These are phyloP conservation scores for Eristalis intricaria DNA, from an alignment of 2,888 invertebrate genomes.

Conservation along the genomic window DNA sequence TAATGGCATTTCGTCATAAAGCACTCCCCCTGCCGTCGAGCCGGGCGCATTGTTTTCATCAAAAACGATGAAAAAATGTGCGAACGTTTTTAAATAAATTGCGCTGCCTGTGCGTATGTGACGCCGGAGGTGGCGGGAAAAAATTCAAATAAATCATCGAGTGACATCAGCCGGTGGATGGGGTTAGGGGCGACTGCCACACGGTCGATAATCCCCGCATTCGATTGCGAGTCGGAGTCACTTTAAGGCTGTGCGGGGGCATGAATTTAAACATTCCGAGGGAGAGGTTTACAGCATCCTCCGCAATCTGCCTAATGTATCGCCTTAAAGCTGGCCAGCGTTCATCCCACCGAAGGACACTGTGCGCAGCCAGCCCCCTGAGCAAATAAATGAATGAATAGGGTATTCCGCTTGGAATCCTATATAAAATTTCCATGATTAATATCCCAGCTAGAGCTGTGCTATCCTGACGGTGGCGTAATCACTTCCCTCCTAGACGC, in stretches of 20 bases:
- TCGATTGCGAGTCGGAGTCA: neutral
- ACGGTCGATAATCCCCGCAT: conserved; percentile 2
- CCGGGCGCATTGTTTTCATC: conserved; percentile 28
- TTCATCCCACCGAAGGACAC: neutral
- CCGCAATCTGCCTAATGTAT: neutral
- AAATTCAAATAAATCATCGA: conserved; percentile 39
- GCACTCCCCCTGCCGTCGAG: conserved; percentile 18
- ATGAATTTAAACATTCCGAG: neutral
- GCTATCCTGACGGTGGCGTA: conserved; percentile 38
- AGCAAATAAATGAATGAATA: conserved; percentile 6
- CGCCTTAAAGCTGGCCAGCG: neutral
- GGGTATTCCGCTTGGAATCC: conserved; percentile 24
- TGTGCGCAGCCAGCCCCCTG: neutral
- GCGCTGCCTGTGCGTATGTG: conserved; percentile 18
- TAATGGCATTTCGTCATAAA: conserved; percentile 50
- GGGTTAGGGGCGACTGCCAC: neutral
- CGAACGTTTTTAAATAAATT: conserved; percentile 13
- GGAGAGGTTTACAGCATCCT: neutral
- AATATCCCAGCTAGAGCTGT: conserved; percentile 42
- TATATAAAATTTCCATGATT: conserved; percentile 33
- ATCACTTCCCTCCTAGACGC: conserved; percentile 37
- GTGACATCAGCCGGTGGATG: neutral
- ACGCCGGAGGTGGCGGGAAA: neutral
- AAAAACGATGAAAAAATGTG: neutral
- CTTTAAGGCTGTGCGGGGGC: conserved; percentile 8